phyloP scores from a whole-genome alignment of 2,797 vertebrate species.

The Trachurus trachurus region DNA sequence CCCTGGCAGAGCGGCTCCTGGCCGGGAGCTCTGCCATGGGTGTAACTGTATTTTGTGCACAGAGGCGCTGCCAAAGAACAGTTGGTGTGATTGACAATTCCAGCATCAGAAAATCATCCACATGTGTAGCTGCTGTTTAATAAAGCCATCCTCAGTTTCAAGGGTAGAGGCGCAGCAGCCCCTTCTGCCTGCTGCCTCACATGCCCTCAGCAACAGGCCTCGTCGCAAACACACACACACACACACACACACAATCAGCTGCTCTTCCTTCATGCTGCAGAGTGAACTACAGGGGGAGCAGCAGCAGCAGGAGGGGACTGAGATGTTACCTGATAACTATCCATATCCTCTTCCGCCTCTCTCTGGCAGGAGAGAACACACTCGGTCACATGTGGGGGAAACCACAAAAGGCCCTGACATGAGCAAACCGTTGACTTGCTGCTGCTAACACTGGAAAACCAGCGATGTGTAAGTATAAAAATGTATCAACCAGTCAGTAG shows the following conservation, averaged over 20 bases:
- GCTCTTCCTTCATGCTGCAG: conserved; percentile 90
- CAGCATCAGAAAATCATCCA: conserved; percentile 62
- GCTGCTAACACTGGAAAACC: conserved; percentile 10
- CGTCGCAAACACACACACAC: conserved; percentile 76
- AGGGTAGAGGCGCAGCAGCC: conserved; percentile 31
- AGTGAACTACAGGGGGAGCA: conserved; percentile 80
- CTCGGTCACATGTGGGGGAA: conserved; percentile 86
- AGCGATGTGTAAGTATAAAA: neutral
- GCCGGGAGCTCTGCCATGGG: conserved; percentile 56
- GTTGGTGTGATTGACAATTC: conserved; percentile 65
- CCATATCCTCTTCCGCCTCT: conserved; percentile 97
- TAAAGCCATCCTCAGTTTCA: conserved; percentile 66
- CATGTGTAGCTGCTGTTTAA: conserved; percentile 70
- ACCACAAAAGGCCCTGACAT: conserved; percentile 40
- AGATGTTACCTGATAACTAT: conserved; percentile 99
- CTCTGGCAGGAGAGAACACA: conserved; percentile 97
- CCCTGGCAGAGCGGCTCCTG: conserved; percentile 53
- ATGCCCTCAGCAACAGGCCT: conserved; percentile 62
- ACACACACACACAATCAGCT: conserved; percentile 79
- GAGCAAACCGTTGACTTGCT: conserved; percentile 10
- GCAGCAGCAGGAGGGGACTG: conserved; percentile 82
- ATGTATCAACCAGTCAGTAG: neutral
- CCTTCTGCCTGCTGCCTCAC: conserved; percentile 56
- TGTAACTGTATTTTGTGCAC: conserved; percentile 58
- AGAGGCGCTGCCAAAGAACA: conserved; percentile 44